Evolutionary conservation across 30 jellyfish, hydroid and myxozoan genomes (phyloP).

Genomic region (Sanderia malayensis): DNA sequence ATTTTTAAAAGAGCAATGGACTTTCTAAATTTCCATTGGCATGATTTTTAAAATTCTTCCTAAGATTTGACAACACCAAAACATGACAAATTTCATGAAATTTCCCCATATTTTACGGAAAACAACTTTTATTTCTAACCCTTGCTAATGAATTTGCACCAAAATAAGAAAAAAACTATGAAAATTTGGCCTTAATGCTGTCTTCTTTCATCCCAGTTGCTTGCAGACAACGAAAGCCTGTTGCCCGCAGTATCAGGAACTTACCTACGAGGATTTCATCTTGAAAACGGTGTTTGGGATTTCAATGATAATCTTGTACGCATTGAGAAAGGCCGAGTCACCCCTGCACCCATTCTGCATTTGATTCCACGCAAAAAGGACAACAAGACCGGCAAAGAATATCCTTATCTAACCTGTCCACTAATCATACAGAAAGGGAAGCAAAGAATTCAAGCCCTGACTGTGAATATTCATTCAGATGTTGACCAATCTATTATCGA

Average conservation of each 20-base stretch:
- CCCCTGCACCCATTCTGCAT: constrained; percentile 20
- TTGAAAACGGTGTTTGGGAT: constrained; percentile 23
- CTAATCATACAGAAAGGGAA: not conserved
- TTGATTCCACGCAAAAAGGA: constrained; percentile 3
- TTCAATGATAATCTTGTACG: not conserved
- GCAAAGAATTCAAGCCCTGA: not conserved
- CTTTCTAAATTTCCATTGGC: no score
- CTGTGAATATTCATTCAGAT: constrained; percentile 1
- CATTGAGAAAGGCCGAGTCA: not conserved
- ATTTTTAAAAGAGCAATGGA: no score
- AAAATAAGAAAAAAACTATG: no score
- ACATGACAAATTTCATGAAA: no score
- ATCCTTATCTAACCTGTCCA: not conserved
- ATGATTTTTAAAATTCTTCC: no score
- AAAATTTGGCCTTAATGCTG: no score
- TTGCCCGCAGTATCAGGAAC: constrained; percentile 41
- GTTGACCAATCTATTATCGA: not conserved
- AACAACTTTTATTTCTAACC: no score
- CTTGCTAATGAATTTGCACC: no score
- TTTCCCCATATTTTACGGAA: no score
- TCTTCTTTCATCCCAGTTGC: constrained; percentile 23
- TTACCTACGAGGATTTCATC: constrained; percentile 5
- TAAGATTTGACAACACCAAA: no score
- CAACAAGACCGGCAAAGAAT: not conserved
- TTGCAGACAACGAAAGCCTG: constrained; percentile 3